A percentile compares a stretch with the other conserved stretches of the same genome.
phyloP scores from a whole-genome alignment of 2,888 invertebrate genomes.

The Caenorhabditis imperialis region DNA sequence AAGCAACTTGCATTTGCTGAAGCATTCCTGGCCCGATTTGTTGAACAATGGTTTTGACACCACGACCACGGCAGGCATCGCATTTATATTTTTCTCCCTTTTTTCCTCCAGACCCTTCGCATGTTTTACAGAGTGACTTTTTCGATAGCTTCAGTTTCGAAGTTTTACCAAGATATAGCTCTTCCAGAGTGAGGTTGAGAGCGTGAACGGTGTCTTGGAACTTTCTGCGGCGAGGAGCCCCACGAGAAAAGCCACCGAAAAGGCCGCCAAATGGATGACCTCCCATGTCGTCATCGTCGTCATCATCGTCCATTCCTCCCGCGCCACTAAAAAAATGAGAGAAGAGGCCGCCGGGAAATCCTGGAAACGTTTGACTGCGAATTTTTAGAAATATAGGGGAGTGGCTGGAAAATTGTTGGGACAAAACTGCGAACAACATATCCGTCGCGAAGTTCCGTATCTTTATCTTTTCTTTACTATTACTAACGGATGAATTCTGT shows the following conservation, averaged over 20 bases:
- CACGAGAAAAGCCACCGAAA: slow-evolving; percentile 47
- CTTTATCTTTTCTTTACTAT: no score
- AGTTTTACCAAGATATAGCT: slow-evolving; percentile 91
- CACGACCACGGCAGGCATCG: slow-evolving; percentile 86
- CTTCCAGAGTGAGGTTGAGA: slow-evolving; percentile 88
- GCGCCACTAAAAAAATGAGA: slow-evolving; percentile 81
- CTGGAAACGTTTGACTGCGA: slow-evolving; percentile 7
- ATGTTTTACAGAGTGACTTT: slow-evolving; percentile 86
- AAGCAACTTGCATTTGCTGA: slow-evolving; percentile 80
- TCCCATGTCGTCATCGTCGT: slow-evolving; percentile 50
- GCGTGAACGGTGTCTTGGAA: slow-evolving; percentile 85
- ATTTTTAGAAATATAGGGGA: no score
- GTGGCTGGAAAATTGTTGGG: no score
- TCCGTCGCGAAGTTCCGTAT: no score
- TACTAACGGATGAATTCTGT: no score
- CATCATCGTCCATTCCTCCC: slow-evolving; percentile 38
- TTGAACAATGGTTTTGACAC: slow-evolving; percentile 78
- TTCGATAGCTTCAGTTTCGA: slow-evolving; percentile 87
- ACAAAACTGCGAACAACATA: no score
- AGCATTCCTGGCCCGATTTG: slow-evolving; percentile 83
- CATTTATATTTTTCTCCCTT: slow-evolving; percentile 81
- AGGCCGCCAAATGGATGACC: slow-evolving; percentile 45
- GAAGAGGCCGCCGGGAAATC: slow-evolving; percentile 84
- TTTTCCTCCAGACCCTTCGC: slow-evolving; percentile 82
- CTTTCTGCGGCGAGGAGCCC: slow-evolving; percentile 41